phyloP scores from a whole-genome alignment of 2,797 vertebrate species.

The Labroides dimidiatus region DNA sequence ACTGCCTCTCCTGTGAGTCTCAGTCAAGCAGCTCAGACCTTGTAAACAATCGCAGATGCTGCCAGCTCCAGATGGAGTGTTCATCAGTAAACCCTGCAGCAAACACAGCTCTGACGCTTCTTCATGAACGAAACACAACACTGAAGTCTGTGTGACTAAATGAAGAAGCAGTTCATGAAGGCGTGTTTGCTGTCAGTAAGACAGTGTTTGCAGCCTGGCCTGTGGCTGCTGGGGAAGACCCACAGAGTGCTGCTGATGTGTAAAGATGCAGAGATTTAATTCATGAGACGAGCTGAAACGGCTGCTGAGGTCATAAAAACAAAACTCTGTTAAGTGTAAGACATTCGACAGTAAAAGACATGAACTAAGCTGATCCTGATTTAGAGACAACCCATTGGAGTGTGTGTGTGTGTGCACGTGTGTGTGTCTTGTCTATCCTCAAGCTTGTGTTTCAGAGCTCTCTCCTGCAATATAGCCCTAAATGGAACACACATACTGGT shows the following conservation, averaged over 20 bases:
- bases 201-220: neutral
- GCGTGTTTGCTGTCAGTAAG: neutral
- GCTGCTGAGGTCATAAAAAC: neutral
- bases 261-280: neutral
- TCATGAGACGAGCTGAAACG: neutral
- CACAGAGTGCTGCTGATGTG: neutral
- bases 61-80: constrained; percentile 51
- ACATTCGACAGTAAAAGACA: neutral
- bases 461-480: neutral
- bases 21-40: constrained; percentile 30
- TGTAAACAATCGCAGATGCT: constrained; percentile 22
- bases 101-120: constrained; percentile 23
- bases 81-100: constrained; percentile 30
- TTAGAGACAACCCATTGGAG: neutral
- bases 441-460: neutral
- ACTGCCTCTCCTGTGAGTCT: constrained; percentile 28
- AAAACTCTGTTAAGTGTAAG: neutral
- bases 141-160: neutral
- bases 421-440: neutral
- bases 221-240: neutral
- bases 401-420: too few relatives aligned
- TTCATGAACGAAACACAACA: constrained; percentile 10
- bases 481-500: neutral
- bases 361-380: neutral
- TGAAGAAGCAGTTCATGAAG: neutral